These are phyloP conservation scores for Equus przewalskii DNA, from an alignment of 2,113 vertebrate genomes.

Conservation along the genomic window DNA sequence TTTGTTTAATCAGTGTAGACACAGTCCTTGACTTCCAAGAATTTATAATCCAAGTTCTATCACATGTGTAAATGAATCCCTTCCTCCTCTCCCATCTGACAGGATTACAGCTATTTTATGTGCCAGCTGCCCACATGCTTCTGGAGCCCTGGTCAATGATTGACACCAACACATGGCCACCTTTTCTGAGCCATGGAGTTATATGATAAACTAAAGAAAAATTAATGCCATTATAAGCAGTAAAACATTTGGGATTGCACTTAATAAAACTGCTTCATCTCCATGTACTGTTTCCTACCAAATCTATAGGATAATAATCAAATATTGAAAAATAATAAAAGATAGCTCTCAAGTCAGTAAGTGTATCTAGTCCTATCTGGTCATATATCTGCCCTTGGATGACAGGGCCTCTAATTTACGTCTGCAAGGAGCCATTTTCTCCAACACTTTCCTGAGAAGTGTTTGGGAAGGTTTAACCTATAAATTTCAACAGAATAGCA, in stretches of 20 bases:
- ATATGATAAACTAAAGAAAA: not conserved
- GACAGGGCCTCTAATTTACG: not conserved
- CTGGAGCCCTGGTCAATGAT: not conserved
- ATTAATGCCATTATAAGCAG: not conserved
- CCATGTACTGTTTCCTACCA: not conserved
- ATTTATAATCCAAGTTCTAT: not conserved
- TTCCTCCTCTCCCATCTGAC: not conserved
- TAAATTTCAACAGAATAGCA: not conserved
- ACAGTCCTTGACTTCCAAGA: not conserved
- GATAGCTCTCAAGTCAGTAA: not conserved
- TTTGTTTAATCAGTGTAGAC: not conserved
- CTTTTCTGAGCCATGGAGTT: not conserved
- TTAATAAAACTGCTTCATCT: slow-evolving; percentile 4
- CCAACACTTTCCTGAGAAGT: not conserved
- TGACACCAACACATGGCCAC: not conserved
- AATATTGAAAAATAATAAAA: slow-evolving; percentile 20
- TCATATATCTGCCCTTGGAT: not conserved
- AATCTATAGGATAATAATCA: not conserved
- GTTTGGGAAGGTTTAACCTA: not conserved
- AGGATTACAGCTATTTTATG: not conserved
- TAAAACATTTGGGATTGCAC: not conserved
- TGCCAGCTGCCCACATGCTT: not conserved
- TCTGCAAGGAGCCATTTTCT: not conserved
- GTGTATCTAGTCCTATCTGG: not conserved
- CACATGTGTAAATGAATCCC: not conserved